Percentiles rank a stretch among this genome's conserved stretches.
These are phyloP conservation scores for Xiphophorus hellerii DNA, from an alignment of 2,113 vertebrate genomes.

Conservation along the genomic window DNA sequence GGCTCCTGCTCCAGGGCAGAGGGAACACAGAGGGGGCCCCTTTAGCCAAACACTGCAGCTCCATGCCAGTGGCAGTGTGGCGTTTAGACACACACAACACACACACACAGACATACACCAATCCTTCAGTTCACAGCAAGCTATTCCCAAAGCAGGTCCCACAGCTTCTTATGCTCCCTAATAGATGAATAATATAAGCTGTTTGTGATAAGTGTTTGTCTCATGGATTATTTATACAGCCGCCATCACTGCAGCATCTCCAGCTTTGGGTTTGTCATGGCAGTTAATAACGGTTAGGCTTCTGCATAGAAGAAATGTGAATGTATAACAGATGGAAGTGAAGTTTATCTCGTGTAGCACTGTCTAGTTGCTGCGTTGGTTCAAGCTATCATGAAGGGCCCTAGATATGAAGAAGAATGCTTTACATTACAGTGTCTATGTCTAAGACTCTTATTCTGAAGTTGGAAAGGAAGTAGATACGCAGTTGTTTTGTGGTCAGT, in stretches of 20 bases:
- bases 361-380: not conserved
- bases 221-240: conserved; percentile 62
- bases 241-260: conserved; percentile 32
- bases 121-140: conserved; percentile 53
- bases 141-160: conserved; percentile 56
- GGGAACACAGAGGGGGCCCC: conserved; percentile 63
- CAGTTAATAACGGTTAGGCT: conserved; percentile 41
- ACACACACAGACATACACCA: conserved; percentile 23
- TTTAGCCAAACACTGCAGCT: conserved; percentile 65
- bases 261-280: conserved; percentile 16
- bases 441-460: too few relatives aligned
- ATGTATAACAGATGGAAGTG: conserved; percentile 38
- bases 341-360: not conserved
- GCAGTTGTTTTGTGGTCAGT: too few relatives aligned
- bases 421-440: too few relatives aligned
- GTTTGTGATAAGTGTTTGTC: conserved; percentile 62
- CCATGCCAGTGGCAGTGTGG: conserved; percentile 59
- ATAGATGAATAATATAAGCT: conserved; percentile 65
- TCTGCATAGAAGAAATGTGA: conserved; percentile 42
- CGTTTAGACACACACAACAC: conserved; percentile 11
- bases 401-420: too few relatives aligned
- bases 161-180: conserved; percentile 58
- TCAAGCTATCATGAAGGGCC: too few relatives aligned
- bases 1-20: conserved; percentile 67
- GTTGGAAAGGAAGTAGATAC: too few relatives aligned